Evolutionary conservation across 1,140 invertebrate species (phyloP), one percentile per base, ranked within the genome.

Genomic region (Drosophila auraria): DNA sequence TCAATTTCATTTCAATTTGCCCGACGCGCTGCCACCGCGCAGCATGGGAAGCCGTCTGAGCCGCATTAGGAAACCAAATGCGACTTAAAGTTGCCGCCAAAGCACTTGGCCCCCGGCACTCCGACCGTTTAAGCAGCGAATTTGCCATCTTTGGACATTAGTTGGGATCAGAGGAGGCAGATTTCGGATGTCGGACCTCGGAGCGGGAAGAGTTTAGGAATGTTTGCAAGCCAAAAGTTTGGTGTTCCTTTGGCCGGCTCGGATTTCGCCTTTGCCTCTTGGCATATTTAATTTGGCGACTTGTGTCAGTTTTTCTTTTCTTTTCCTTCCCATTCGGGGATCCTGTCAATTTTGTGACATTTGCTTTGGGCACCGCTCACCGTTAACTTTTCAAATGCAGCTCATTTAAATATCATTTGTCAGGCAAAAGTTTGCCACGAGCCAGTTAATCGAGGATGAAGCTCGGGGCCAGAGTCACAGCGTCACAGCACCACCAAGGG

Each of bases 361-460:
- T 79, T 78, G 71, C 73, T 62, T 53, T 38, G 71, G 71, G 69
- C 59, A 20, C 57, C 50, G 44, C 73, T 74, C 64, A 68, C 47
- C 53, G 54, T 38, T 64, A 87, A 89, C 86, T 90, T 90, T 90
- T 80, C 79, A 76, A 90, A 76, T 71, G 86, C 86, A 82, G 79
- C 86, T 90, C 86, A 84, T 89, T 89, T 89, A 79, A 89, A 89
- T 84, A 89, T 84, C 71, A 89, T 89, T 89, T 89, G 78, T 89
- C 74, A 68, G 45, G 17, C 8, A 72, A 83, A 72, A 53, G 71
- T 82, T 86, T 79, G 27, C 53, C 42, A 65, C 30, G 49, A 45
- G 44, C 47, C 54, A 61, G 56, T 74, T 74, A 74, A 74, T 53
- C 68, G 71, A 45, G 69, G 69, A 73, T 49, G 40, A 30, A 30